Conservation (phyloP, 1,140 invertebrate genomes). For the Sitobion miscanthi region DNA sequence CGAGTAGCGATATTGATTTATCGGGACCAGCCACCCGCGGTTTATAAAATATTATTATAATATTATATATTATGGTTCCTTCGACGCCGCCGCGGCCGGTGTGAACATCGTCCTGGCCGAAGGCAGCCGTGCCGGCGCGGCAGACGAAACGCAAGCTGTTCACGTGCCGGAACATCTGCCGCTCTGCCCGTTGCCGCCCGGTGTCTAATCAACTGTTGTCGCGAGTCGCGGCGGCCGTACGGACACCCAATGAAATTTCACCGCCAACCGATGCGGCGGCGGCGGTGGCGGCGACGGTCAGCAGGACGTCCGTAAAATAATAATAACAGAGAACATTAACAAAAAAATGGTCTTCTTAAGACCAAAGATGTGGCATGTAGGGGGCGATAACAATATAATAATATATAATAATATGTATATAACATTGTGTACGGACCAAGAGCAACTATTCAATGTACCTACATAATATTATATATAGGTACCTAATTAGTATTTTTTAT, state of each 20-base stretch:
- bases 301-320: slow-evolving; percentile 15
- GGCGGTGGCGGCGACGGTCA: neutral
- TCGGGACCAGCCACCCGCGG: neutral
- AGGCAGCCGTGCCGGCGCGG: slow-evolving; percentile 6
- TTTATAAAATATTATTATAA: neutral
- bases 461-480: neutral
- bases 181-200: neutral
- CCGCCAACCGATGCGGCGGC: neutral
- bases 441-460: neutral
- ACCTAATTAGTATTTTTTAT: neutral
- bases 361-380: neutral
- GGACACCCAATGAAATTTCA: slow-evolving; percentile 9
- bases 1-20: neutral
- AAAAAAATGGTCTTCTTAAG: neutral
- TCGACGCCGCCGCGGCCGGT: neutral
- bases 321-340: slow-evolving; percentile 10
- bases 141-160: slow-evolving; percentile 49
- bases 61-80: neutral
- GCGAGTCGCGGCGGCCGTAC: neutral
- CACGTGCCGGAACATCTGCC: slow-evolving; percentile 52
- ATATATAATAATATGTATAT: too few relatives aligned
- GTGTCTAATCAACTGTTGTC: slow-evolving; percentile 36
- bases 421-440: neutral
- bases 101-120: slow-evolving; percentile 42
- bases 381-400: neutral